These are phyloP conservation scores for Pygoscelis antarcticus DNA, from an alignment of 2,113 vertebrate genomes.

Conservation along the genomic window DNA sequence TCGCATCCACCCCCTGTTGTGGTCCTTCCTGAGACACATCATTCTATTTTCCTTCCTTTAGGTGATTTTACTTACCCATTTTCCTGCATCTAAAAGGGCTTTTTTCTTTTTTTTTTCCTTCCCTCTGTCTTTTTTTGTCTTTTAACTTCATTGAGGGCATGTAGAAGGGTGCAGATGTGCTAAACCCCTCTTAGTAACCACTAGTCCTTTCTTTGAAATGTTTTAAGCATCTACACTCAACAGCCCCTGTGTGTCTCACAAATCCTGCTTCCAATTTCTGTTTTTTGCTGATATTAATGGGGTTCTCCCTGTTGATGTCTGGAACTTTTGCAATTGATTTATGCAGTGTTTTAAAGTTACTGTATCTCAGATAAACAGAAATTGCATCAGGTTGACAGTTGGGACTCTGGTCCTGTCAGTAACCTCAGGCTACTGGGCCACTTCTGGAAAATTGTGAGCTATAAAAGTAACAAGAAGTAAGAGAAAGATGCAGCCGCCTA, in stretches of 20 bases:
- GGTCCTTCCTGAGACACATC: background rate
- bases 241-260: background rate
- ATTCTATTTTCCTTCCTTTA: background rate
- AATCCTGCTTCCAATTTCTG: background rate
- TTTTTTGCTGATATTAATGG: fast-evolving
- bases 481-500: background rate
- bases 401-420: background rate
- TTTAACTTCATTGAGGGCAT: background rate
- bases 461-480: background rate
- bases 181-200: background rate
- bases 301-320: background rate
- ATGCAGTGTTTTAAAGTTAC: background rate
- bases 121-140: background rate
- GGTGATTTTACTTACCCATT: background rate
- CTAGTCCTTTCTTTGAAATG: background rate
- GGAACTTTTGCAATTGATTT: background rate
- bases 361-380: background rate
- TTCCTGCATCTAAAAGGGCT: background rate
- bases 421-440: background rate
- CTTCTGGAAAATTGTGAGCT: background rate
- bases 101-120: background rate
- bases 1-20: fast-evolving
- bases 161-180: background rate
- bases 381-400: background rate
- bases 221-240: background rate